Percentiles rank a stretch among this genome's conserved stretches.
Conservation (phyloP, 2,797 vertebrate genomes). For the Falco cherrug region DNA sequence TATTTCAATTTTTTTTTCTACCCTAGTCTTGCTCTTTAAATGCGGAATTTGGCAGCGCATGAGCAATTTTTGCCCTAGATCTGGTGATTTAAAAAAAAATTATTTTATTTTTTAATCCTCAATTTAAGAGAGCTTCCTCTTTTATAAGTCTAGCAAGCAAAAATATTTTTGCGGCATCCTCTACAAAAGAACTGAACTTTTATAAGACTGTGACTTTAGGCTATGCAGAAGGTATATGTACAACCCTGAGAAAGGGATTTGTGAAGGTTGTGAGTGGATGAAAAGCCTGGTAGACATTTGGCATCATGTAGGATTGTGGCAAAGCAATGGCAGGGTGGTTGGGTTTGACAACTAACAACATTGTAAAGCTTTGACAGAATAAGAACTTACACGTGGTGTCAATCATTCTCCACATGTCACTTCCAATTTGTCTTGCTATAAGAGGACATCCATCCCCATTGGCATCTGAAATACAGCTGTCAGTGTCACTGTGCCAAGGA, state of each 20-base stretch:
- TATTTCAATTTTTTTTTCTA: too few species aligned
- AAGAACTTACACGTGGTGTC: constrained; percentile 68
- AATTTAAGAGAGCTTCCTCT: background rate
- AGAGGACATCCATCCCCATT: constrained; percentile 46
- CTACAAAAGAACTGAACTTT: background rate
- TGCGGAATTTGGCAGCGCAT: background rate
- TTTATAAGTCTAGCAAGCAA: background rate
- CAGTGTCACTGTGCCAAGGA: constrained; percentile 58
- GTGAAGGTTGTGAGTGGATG: background rate
- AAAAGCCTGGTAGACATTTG: constrained; percentile 63
- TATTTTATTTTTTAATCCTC: background rate
- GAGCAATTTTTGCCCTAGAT: background rate
- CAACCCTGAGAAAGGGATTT: constrained; percentile 11
- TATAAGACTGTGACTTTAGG: constrained; percentile 7
- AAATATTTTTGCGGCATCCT: background rate
- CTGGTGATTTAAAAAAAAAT: background rate
- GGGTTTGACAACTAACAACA: constrained; percentile 66
- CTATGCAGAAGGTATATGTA: background rate
- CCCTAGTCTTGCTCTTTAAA: background rate
- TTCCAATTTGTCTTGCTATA: constrained; percentile 47
- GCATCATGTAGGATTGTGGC: constrained; percentile 60
- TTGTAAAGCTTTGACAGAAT: constrained; percentile 67
- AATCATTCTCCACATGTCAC: constrained; percentile 67
- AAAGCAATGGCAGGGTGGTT: constrained; percentile 7
- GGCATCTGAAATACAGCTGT: constrained; percentile 58